These are phyloP conservation scores for Musca domestica DNA, from an alignment of 1,140 invertebrate species.

Conservation along the genomic window DNA sequence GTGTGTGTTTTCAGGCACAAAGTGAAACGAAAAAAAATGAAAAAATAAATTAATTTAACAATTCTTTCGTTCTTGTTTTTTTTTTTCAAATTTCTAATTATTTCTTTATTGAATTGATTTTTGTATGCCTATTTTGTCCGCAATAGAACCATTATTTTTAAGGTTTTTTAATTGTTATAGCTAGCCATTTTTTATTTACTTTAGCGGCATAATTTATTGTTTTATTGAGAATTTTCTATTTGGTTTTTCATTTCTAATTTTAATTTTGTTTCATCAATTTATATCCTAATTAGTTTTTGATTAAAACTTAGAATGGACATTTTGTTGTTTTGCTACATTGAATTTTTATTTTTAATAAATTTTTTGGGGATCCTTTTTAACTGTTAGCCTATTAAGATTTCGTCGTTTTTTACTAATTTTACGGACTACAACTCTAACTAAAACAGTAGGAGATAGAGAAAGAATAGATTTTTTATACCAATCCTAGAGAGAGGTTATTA, in stretches of 20 bases:
- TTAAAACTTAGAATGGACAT: not conserved
- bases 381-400: too few species aligned
- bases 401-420: too few species aligned
- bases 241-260: not conserved
- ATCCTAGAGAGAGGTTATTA: too few species aligned
- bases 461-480: too few species aligned
- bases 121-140: not conserved
- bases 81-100: not conserved
- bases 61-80: not conserved
- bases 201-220: too few species aligned
- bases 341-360: too few species aligned
- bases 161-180: not conserved
- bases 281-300: not conserved
- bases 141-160: not conserved
- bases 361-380: too few species aligned
- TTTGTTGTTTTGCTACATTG: too few species aligned
- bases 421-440: too few species aligned
- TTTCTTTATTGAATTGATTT: not conserved
- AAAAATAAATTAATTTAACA: not conserved
- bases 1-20: conserved; percentile 25
- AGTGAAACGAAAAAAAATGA: conserved; percentile 21
- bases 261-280: not conserved
- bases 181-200: not conserved
- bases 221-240: too few species aligned
- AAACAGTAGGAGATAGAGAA: too few species aligned